Percentiles rank a stretch among this genome's conserved stretches.
Evolutionary conservation across 1,140 invertebrate species (phyloP).

Genomic region (Potamilus streckersoni): DNA sequence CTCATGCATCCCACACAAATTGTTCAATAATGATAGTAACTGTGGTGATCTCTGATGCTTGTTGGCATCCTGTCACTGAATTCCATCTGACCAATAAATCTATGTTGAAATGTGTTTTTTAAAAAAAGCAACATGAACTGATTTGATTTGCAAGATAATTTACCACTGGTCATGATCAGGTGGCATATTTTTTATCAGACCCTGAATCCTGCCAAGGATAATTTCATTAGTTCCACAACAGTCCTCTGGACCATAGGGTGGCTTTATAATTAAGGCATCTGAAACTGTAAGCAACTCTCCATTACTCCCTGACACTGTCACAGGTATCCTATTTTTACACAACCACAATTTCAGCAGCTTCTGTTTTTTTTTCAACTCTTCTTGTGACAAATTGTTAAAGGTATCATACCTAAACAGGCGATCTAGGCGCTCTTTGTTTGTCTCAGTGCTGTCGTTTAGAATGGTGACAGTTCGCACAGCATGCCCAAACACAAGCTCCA

Average conservation of each 20-base stretch:
- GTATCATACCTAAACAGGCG: conserved; percentile 44
- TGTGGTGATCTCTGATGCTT: no score
- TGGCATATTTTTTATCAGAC: conserved; percentile 65
- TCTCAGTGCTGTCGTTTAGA: conserved; percentile 41
- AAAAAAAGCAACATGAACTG: no score
- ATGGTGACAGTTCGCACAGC: conserved; percentile 46
- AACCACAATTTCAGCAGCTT: conserved; percentile 59
- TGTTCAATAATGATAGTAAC: no score
- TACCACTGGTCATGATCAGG: conserved; percentile 54
- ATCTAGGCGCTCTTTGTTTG: conserved; percentile 46
- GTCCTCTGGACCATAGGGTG: conserved; percentile 60
- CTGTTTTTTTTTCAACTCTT: conserved; percentile 49
- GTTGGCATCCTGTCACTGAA: no score
- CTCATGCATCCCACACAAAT: no score
- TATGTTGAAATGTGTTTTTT: no score
- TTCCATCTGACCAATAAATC: no score
- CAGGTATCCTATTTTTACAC: conserved; percentile 59
- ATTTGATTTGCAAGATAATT: background rate
- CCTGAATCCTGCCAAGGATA: conserved; percentile 64
- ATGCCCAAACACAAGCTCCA: conserved; percentile 48
- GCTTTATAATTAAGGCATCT: conserved; percentile 57
- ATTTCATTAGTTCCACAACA: conserved; percentile 66
- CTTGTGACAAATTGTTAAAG: conserved; percentile 32
- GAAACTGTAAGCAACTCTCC: conserved; percentile 52
- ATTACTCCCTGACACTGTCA: conserved; percentile 39